Evolutionary conservation across 1,140 invertebrate genomes (phyloP).

Genomic region (Drosophila suzukii): DNA sequence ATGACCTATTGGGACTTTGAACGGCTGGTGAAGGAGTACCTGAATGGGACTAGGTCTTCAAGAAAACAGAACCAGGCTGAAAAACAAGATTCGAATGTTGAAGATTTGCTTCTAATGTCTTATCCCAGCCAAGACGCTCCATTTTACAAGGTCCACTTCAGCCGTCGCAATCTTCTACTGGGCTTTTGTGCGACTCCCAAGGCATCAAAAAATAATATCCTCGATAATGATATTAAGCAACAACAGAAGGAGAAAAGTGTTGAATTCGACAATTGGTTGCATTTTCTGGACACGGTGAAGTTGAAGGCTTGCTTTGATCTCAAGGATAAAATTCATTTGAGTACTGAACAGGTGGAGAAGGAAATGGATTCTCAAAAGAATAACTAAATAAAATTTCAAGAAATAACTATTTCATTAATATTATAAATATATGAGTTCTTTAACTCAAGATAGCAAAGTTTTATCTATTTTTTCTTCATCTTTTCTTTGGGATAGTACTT

Average conservation of each 20-base stretch:
- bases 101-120: conserved; percentile 18
- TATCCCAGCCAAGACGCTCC: conserved; percentile 32
- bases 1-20: conserved; percentile 61
- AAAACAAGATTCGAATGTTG: background rate
- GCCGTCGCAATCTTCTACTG: conserved; percentile 45
- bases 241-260: background rate
- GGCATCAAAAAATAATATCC: too few relatives aligned
- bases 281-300: conserved; percentile 34
- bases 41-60: background rate
- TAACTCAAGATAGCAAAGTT: background rate
- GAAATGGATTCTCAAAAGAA: background rate
- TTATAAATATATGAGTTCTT: background rate
- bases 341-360: background rate
- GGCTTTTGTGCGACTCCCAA: conserved; percentile 28
- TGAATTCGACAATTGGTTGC: conserved; percentile 14
- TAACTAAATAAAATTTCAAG: background rate
- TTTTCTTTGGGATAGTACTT: background rate
- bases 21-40: conserved; percentile 11
- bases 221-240: background rate
- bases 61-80: background rate
- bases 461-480: background rate
- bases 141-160: conserved; percentile 35
- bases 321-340: background rate
- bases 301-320: conserved; percentile 11
- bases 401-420: too few relatives aligned